phyloP scores from a whole-genome alignment of 92 coral and sea anemone genomes.

The Epizoanthus fatuus region DNA sequence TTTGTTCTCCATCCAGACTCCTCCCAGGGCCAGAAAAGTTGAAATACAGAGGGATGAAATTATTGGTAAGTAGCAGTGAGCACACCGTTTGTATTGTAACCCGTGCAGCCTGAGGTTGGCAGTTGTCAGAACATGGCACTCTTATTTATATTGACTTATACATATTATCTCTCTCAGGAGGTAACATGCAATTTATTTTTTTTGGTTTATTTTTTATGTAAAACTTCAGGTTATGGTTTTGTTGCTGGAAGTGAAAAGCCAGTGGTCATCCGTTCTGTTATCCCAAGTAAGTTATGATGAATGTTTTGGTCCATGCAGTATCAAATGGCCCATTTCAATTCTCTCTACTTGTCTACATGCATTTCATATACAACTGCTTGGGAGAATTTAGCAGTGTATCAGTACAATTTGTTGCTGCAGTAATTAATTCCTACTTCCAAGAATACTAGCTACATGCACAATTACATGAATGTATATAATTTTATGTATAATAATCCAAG shows the following conservation, averaged over 20 bases:
- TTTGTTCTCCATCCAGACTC: conserved; percentile 58
- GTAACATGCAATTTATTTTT: too few species aligned
- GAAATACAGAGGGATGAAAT: conserved; percentile 81
- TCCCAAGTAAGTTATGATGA: conserved; percentile 72
- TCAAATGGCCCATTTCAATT: not conserved
- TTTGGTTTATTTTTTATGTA: not conserved
- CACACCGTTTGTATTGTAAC: not conserved
- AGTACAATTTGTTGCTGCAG: too few species aligned
- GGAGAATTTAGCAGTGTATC: too few species aligned
- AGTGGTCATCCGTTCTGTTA: conserved; percentile 94
- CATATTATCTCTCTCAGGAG: too few species aligned
- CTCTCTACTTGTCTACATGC: not conserved
- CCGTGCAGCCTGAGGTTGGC: too few species aligned
- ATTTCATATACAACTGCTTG: not conserved
- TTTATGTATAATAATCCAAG: too few species aligned
- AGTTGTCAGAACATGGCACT: not conserved
- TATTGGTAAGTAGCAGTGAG: conserved; percentile 76
- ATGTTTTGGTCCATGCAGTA: not conserved
- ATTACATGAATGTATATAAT: too few species aligned
- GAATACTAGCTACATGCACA: too few species aligned
- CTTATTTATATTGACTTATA: not conserved
- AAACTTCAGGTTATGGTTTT: conserved; percentile 90
- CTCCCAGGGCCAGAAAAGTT: conserved; percentile 82
- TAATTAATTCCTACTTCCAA: too few species aligned
- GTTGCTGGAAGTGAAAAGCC: conserved; percentile 99